Conservation (phyloP, 2,888 invertebrate genomes). For the Pachliopta kotzebuea region DNA sequence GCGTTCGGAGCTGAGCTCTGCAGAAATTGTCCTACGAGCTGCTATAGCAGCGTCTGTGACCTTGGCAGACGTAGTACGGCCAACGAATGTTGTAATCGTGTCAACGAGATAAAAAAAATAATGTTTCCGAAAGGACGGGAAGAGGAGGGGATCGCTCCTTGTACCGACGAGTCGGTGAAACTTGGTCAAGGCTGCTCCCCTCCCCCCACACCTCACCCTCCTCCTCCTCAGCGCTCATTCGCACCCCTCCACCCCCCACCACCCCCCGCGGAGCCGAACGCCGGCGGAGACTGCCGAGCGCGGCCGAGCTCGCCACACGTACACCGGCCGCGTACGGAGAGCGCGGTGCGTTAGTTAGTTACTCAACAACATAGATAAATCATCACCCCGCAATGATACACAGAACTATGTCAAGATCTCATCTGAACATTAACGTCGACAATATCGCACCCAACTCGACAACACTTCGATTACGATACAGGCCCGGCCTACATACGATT, state of each 20-base stretch:
- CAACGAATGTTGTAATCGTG: constrained; percentile 68
- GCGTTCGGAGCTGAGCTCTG: too few relatives aligned
- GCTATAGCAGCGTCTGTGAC: constrained; percentile 48
- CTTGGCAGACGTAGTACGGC: constrained; percentile 58
- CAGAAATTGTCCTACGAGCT: too few relatives aligned
- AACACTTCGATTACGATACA: constrained; percentile 2
- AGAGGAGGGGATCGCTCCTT: constrained; percentile 78
- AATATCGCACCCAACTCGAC: constrained; percentile 21
- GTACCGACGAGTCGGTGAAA: constrained; percentile 77
- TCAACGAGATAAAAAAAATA: constrained; percentile 61
- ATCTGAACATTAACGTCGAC: constrained; percentile 41
- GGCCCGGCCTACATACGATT: constrained; percentile 20
- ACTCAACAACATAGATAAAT: constrained; percentile 70
- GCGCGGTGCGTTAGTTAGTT: constrained; percentile 61
- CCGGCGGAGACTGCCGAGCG: constrained; percentile 50
- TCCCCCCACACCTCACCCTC: constrained; percentile 34
- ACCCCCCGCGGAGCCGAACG: constrained; percentile 34
- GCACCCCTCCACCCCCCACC: constrained; percentile 54
- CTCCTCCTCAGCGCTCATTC: constrained; percentile 34
- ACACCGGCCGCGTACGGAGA: constrained; percentile 62
- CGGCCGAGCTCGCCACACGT: constrained; percentile 59
- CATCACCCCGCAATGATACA: constrained; percentile 66
- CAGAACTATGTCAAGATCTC: constrained; percentile 75
- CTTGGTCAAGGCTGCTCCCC: constrained; percentile 76
- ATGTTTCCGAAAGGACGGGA: constrained; percentile 65